Percentiles rank a stretch among this genome's conserved stretches.
These are phyloP conservation scores for Pterobdella sp. DNA, from an alignment of 2,888 invertebrate species.

Conservation along the genomic window DNA sequence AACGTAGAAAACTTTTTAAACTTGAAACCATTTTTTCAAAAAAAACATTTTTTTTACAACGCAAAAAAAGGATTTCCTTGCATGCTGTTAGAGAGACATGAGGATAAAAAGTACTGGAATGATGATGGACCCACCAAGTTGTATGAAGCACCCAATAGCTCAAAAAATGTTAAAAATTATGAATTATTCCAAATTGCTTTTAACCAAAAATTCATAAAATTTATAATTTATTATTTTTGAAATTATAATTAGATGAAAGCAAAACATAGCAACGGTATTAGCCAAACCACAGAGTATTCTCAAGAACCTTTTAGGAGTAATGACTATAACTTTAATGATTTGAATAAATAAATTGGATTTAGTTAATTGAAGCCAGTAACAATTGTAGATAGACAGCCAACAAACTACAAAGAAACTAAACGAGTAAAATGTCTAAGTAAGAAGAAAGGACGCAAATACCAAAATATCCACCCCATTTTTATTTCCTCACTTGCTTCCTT, in stretches of 20 bases:
- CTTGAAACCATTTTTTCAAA: not conserved
- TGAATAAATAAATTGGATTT: too few relatives aligned
- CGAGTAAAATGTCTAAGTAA: not conserved
- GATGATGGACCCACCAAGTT: not conserved
- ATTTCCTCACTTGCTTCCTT: not conserved
- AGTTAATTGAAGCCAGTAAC: too few relatives aligned
- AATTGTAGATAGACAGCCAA: not conserved
- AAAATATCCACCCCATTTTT: not conserved
- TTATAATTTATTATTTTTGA: too few relatives aligned
- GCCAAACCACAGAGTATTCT: too few relatives aligned
- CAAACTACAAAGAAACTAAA: too few relatives aligned
- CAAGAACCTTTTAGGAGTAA: too few relatives aligned
- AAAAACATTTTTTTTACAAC: not conserved
- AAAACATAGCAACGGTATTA: too few relatives aligned
- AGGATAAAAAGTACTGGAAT: not conserved
- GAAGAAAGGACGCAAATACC: not conserved
- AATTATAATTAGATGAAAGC: too few relatives aligned
- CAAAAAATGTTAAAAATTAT: not conserved
- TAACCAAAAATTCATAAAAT: too few relatives aligned
- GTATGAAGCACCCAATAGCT: not conserved
- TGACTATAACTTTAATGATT: too few relatives aligned
- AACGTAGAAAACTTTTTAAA: not conserved
- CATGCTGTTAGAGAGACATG: not conserved
- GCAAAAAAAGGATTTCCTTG: conserved; percentile 1
- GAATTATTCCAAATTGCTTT: too few relatives aligned